Conservation (phyloP, 2,888 invertebrate species). For the Scrobipalpa costella region DNA sequence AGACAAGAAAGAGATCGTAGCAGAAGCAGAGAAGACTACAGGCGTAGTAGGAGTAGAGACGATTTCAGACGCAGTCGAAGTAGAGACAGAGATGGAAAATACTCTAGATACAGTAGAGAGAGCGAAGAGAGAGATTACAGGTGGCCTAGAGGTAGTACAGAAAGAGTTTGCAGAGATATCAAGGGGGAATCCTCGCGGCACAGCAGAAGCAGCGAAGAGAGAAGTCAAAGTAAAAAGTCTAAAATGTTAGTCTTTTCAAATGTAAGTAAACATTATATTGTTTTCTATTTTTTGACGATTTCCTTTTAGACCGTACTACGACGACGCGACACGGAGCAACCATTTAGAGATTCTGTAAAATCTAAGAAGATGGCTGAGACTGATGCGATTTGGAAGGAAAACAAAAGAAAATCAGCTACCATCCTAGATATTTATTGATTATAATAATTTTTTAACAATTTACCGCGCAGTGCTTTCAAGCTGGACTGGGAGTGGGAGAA, state of each 20-base stretch:
- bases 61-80: neutral
- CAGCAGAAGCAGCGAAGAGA: neutral
- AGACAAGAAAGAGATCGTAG: neutral
- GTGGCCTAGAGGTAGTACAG: neutral
- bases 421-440: too few relatives aligned
- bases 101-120: neutral
- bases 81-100: neutral
- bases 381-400: too few relatives aligned
- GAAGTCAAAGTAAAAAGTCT: neutral
- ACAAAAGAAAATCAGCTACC: too few relatives aligned
- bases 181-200: neutral
- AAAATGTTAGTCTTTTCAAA: neutral
- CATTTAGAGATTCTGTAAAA: too few relatives aligned
- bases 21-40: neutral
- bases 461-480: too few relatives aligned
- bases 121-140: neutral
- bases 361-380: too few relatives aligned
- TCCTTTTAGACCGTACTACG: too few relatives aligned
- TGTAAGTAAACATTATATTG: neutral
- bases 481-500: too few relatives aligned
- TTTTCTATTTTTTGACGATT: neutral
- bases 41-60: neutral
- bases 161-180: neutral
- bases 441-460: too few relatives aligned
- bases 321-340: too few relatives aligned